Conservation (phyloP, 1,140 invertebrate species). For the Rhagoletis zephyria region DNA sequence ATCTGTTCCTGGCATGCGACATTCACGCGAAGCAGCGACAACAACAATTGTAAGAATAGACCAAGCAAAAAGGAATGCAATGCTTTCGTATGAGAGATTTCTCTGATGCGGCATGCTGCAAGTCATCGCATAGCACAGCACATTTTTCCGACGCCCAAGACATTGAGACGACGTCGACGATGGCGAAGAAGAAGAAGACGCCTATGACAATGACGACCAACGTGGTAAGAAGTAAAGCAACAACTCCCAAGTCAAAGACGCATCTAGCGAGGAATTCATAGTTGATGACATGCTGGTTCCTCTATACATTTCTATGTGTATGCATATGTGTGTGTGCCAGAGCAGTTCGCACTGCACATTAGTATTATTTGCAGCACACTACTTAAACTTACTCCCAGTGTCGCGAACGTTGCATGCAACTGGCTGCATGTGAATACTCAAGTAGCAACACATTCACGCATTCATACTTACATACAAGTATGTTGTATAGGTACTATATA, state of each 20-base stretch:
- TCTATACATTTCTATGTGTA: background rate
- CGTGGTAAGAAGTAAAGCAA: background rate
- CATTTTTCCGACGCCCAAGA: slow-evolving; percentile 41
- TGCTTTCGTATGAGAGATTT: slow-evolving; percentile 18
- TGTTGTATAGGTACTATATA: background rate
- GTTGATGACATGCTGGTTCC: slow-evolving; percentile 12
- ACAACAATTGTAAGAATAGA: slow-evolving; percentile 5
- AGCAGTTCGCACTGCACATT: background rate
- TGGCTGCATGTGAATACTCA: slow-evolving; percentile 31
- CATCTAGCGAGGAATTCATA: background rate
- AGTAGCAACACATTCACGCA: background rate
- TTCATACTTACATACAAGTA: background rate
- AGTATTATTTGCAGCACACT: background rate
- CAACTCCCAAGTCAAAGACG: background rate
- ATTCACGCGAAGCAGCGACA: slow-evolving; percentile 40
- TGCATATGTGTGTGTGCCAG: background rate
- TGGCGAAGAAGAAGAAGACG: background rate
- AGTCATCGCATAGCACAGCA: slow-evolving; percentile 39
- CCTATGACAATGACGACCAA: background rate
- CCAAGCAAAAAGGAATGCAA: background rate
- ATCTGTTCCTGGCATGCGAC: slow-evolving; percentile 49
- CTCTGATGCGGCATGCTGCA: slow-evolving; percentile 33
- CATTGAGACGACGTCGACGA: background rate
- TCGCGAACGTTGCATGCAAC: background rate
- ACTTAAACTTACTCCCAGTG: background rate